Evolutionary conservation across 2,888 invertebrate species (phyloP).

Genomic region (Marasmarcha lunaedactyla): DNA sequence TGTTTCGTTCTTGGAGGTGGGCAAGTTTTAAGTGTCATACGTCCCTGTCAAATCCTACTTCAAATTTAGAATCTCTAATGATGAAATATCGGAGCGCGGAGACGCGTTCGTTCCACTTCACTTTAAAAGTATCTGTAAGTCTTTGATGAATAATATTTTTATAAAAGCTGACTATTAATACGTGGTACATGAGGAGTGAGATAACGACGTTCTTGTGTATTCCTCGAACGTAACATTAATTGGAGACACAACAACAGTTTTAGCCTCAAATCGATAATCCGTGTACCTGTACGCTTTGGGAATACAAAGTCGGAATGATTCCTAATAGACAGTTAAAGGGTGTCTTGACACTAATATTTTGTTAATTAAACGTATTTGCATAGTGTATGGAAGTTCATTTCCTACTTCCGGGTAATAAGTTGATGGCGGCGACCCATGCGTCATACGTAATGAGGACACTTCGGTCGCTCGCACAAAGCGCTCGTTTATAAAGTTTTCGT

Average conservation of each 20-base stretch:
- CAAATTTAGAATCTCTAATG: slow-evolving; percentile 42
- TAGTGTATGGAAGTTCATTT: not conserved
- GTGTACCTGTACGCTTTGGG: slow-evolving; percentile 31
- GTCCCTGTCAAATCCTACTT: slow-evolving; percentile 39
- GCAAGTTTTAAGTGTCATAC: slow-evolving; percentile 25
- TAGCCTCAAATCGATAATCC: slow-evolving; percentile 43
- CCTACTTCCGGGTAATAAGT: not conserved
- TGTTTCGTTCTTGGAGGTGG: slow-evolving; percentile 13
- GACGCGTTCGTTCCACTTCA: slow-evolving; percentile 38
- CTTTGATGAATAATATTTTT: slow-evolving; percentile 44
- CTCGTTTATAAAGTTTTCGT: not conserved
- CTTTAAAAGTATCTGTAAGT: slow-evolving; percentile 39
- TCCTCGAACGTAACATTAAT: too few relatives aligned
- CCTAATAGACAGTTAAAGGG: slow-evolving; percentile 7
- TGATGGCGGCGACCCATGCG: not conserved
- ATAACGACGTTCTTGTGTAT: too few relatives aligned
- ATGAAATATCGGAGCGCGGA: slow-evolving; percentile 38
- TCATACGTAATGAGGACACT: not conserved
- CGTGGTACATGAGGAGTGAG: too few relatives aligned
- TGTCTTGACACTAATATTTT: not conserved
- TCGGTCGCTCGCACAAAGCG: not conserved
- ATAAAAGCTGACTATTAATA: slow-evolving; percentile 12
- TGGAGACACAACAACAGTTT: slow-evolving; percentile 39
- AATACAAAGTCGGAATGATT: slow-evolving; percentile 23
- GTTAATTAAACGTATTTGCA: slow-evolving; percentile 1